Evolutionary conservation across 1,140 invertebrate genomes (phyloP).

Genomic region (Dreissena rostriformis): DNA sequence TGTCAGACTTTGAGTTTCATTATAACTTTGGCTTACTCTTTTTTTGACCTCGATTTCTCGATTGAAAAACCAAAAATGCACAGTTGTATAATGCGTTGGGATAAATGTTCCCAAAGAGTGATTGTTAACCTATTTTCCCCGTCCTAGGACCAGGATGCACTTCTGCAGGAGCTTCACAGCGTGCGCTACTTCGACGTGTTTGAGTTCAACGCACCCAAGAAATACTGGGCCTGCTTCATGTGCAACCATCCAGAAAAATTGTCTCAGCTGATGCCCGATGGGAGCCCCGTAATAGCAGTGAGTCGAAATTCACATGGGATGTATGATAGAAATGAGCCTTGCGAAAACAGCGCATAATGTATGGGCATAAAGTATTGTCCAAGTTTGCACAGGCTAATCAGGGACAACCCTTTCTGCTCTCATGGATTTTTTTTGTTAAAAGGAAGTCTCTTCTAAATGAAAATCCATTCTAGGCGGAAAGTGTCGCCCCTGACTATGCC

Average conservation of each 20-base stretch:
- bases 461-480: neutral
- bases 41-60: too few relatives aligned
- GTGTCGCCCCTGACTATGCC: neutral
- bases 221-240: conserved; percentile 92
- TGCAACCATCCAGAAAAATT: conserved; percentile 96
- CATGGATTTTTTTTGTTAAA: neutral
- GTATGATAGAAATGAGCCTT: neutral
- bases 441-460: neutral
- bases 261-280: conserved; percentile 87
- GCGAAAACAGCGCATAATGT: neutral
- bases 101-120: too few relatives aligned
- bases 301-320: conserved; percentile 48
- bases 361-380: neutral
- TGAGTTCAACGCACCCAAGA: conserved; percentile 86
- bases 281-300: conserved; percentile 81
- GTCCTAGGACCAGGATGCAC: conserved; percentile 85
- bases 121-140: too few relatives aligned
- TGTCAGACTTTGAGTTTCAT: too few relatives aligned
- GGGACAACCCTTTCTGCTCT: neutral
- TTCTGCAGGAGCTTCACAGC: conserved; percentile 92
- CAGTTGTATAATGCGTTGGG: too few relatives aligned
- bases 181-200: conserved; percentile 96
- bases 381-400: neutral
- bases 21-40: too few relatives aligned
- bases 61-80: too few relatives aligned